A percentile compares a stretch with the other conserved stretches of the same genome.
These are phyloP conservation scores for Drosophila leontia DNA, from an alignment of 1,140 invertebrate species.

Conservation along the genomic window DNA sequence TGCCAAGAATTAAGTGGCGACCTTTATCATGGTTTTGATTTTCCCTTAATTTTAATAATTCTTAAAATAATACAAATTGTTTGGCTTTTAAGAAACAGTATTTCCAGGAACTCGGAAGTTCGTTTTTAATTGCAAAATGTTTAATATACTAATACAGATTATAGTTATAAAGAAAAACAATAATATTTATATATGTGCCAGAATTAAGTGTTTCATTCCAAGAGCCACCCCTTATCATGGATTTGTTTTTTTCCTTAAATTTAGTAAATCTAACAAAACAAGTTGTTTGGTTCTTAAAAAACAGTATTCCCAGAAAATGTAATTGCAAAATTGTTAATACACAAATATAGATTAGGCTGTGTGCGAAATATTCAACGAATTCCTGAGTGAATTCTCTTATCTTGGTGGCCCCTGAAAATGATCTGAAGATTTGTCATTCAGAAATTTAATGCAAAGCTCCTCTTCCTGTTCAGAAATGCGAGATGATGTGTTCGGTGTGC, in stretches of 20 bases:
- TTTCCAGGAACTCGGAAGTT: background rate
- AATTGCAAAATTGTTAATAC: background rate
- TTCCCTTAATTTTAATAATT: background rate
- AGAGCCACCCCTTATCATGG: background rate
- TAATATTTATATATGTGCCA: no score
- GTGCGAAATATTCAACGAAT: background rate
- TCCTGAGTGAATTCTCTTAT: slow-evolving; percentile 4
- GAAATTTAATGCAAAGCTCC: slow-evolving; percentile 24
- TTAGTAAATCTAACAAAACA: background rate
- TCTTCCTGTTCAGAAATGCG: slow-evolving; percentile 38
- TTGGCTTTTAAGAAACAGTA: no score
- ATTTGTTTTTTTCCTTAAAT: background rate
- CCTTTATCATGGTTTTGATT: background rate
- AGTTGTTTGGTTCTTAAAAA: background rate
- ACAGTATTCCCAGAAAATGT: background rate
- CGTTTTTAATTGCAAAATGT: background rate
- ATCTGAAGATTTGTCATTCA: slow-evolving; percentile 33
- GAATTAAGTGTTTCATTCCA: background rate
- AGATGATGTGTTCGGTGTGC: slow-evolving; percentile 16
- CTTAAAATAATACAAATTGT: background rate
- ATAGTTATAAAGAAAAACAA: background rate
- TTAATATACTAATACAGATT: no score
- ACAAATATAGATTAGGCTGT: background rate
- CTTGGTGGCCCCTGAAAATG: slow-evolving; percentile 16
- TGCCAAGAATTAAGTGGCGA: background rate